A percentile compares a stretch with the other conserved stretches of the same genome.
Conservation (phyloP, 64 coral and sea anemone species). For the Pachyseris speciosa region DNA sequence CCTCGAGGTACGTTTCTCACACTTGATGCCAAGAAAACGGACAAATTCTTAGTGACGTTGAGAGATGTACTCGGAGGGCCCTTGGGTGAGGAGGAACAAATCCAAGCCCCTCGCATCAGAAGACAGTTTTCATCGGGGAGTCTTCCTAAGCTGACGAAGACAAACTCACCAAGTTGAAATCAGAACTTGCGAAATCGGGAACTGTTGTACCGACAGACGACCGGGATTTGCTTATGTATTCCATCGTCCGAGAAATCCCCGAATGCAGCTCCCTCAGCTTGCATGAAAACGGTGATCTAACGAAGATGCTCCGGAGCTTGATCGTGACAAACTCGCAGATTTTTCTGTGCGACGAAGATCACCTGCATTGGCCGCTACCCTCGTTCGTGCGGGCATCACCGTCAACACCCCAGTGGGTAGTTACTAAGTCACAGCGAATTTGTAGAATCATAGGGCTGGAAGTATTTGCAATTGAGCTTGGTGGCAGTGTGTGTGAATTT, state of each 20-base stretch:
- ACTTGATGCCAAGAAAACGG: constrained; percentile 86
- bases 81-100: constrained; percentile 34
- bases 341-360: constrained; percentile 97
- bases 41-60: constrained; percentile 74
- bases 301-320: constrained; percentile 81
- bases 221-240: constrained; percentile 84
- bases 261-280: constrained; percentile 3
- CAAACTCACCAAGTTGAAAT: constrained; percentile 70
- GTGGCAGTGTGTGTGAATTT: constrained; percentile 43
- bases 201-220: constrained; percentile 11
- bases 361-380: constrained; percentile 96
- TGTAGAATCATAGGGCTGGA: constrained; percentile 89
- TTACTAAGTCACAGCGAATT: constrained; percentile 80
- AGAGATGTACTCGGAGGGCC: constrained; percentile 71
- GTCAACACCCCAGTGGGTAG: constrained; percentile 97
- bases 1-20: constrained; percentile 90
- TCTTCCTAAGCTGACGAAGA: constrained; percentile 74
- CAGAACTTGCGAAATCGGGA: constrained; percentile 49
- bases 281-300: constrained; percentile 70
- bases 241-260: constrained; percentile 82
- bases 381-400: constrained; percentile 85
- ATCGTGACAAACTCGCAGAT: constrained; percentile 84
- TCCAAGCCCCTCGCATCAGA: constrained; percentile 48
- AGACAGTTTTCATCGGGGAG: constrained; percentile 46
- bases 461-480: constrained; percentile 84